Evolutionary conservation across 2,797 vertebrate species (phyloP), one percentile per base, ranked within the genome.

Genomic region (Aulostomus chinensis): DNA sequence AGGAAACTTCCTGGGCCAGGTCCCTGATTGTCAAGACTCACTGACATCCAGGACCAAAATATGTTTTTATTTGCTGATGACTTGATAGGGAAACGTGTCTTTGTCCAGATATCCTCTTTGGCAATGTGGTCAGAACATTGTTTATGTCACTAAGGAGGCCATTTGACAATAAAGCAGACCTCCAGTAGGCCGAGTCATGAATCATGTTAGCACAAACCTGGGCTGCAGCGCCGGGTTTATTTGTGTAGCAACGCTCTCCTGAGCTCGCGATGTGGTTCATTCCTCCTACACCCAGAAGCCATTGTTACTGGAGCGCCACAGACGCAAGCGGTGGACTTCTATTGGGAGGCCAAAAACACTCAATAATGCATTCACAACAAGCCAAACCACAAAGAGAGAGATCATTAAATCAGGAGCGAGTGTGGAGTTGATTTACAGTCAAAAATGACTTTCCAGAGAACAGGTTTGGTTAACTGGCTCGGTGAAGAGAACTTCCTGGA

Each of bases 41-140:
- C 21, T 12, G 14, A 25, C 7, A 26, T 2, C 11, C 36, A 30
- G 11, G 21, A 11, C 30, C 22, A 68, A 18, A 13, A 38, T 14
- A 8, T 18, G 18, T 50, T 67, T 75, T 72, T 66, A 76, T 42
- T 22, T 65, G 37, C 41, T 56, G 65, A 51, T 74, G 73, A 83
- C 65, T 58, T 64, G 20, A 60, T 36, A 65, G 56, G 46, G 64
- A 79, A 65, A 38, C 11, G 26, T 46, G 25, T 53, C 52, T 78
- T 78, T 73, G 64, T 77, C 39, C 43, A 41, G 28, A 80, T 46
- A 68, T 77, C 76, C 80, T 24, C 16, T 71, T 33, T 75, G 63
- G 76, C 67, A 60, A 1, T 15, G 1, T 2, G 2, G 22, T 35
- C 33, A 41, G 15, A 21, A 4, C 4, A 29, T 46, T 69, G 50